A percentile compares a stretch with the other conserved stretches of the same genome.
phyloP scores from a whole-genome alignment of 2,888 invertebrate species.

The Nomada ferruginata region DNA sequence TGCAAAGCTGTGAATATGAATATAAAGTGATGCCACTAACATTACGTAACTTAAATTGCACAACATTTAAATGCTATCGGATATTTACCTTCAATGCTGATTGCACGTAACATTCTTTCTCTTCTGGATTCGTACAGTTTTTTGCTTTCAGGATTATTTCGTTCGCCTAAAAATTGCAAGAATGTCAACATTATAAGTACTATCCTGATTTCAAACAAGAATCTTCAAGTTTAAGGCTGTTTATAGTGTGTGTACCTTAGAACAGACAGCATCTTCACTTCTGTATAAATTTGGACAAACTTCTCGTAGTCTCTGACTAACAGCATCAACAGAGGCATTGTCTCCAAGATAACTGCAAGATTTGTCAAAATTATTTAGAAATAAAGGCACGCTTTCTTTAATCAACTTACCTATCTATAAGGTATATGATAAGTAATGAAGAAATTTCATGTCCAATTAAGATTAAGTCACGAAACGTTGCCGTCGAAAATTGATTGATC shows the following conservation, averaged over 20 bases:
- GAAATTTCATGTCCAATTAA: conserved; percentile 92
- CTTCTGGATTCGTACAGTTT: conserved; percentile 89
- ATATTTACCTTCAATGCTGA: conserved; percentile 88
- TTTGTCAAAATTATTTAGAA: conserved; percentile 32
- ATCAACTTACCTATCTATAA: conserved; percentile 89
- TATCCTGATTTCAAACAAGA: neutral
- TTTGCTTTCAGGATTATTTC: conserved; percentile 94
- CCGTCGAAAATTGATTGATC: conserved; percentile 86
- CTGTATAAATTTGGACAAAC: conserved; percentile 97
- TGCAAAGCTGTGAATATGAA: conserved; percentile 88
- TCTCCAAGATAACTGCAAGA: conserved; percentile 94
- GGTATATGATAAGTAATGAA: conserved; percentile 90
- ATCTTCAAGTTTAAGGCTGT: neutral
- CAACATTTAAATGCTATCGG: neutral
- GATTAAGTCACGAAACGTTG: conserved; percentile 90
- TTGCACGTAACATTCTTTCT: conserved; percentile 91
- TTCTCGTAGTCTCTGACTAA: conserved; percentile 94
- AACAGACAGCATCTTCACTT: conserved; percentile 97
- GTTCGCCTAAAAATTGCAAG: conserved; percentile 88
- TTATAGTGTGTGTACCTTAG: conserved; percentile 88
- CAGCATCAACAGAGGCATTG: conserved; percentile 96
- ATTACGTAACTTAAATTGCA: neutral
- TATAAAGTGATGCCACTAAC: conserved; percentile 7
- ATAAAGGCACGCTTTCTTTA: neutral
- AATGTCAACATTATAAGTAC: conserved; percentile 2